Base-by-base conservation (phyloP, 2,888 invertebrate species). In the Tricholauxania praeusta region DNA sequence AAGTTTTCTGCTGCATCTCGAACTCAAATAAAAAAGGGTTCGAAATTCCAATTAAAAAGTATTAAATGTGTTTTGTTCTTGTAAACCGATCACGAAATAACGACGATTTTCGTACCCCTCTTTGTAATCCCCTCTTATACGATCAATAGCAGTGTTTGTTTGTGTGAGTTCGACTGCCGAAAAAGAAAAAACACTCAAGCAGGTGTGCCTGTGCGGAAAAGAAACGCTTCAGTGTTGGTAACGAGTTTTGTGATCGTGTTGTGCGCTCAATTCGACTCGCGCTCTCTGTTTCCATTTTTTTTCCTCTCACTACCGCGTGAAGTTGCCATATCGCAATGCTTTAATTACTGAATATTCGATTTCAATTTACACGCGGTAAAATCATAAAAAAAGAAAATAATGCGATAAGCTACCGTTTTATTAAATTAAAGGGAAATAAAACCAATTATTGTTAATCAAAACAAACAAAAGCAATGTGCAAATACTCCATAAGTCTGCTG, bases 161-260 rank as follows among this genome's bases (percentile, higher is more conserved):
- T 15, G 10, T 39, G 39, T 39, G 39, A 39, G 39, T 39, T 6
- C 39, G 39, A 39, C 10, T 10, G 39, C 39, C 39, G 51, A 48
- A 60, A 49, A 62, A 22, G 19, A 19, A 7, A 39, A 39, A 49
- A 51, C 52, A 70, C 70, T 70, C 70, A 70, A 62, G 69, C 69
- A 70, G 70, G 70, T 70, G 70, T 70, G 70, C 47, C 62, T 12
- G 62, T 51, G 28, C 3, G 49, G 49, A 28, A 53, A 47, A 12
- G 47, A 57, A 48, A 57, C 12, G 15, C 51, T 15, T 51, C 22
- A 51, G 14, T 28, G 64, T 55, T 55, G 55, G 55, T 55, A 55
- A 55, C 55, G 19, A 22, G 55, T 55, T 55, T 55, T 22, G 55
- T 55, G 55, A 55, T 19, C 55, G 55, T 19, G 55, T 1, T 6